phyloP scores from a whole-genome alignment of 1,140 invertebrate genomes.

The Drosophila nigrodunni region DNA sequence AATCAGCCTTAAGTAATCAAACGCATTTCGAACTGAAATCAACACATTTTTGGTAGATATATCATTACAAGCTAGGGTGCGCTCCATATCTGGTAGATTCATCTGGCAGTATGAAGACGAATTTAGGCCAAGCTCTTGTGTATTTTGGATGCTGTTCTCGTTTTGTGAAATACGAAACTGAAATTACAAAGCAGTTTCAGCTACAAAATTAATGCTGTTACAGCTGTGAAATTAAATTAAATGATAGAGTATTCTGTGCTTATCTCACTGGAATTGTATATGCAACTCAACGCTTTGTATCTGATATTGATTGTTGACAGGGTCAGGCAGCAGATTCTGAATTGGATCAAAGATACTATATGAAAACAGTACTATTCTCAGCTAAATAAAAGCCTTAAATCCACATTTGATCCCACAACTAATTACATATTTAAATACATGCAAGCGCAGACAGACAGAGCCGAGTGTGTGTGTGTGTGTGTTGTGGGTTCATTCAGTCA shows the following conservation, averaged over 20 bases:
- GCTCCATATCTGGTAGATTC: not conserved
- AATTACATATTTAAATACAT: constrained; percentile 59
- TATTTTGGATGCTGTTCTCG: constrained; percentile 25
- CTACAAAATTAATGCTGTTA: constrained; percentile 27
- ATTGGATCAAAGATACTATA: constrained; percentile 10
- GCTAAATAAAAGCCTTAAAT: constrained; percentile 37
- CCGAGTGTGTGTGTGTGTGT: not conserved
- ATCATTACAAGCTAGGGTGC: constrained; percentile 21
- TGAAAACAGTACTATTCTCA: constrained; percentile 13
- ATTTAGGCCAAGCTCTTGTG: constrained; percentile 39
- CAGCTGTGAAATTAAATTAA: constrained; percentile 37
- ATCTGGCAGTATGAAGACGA: not conserved
- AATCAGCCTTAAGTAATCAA: not conserved
- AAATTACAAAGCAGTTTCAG: constrained; percentile 27
- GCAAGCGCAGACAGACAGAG: constrained; percentile 21
- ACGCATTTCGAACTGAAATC: constrained; percentile 13
- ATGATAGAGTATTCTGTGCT: not conserved
- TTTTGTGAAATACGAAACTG: constrained; percentile 25
- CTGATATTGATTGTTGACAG: constrained; percentile 36
- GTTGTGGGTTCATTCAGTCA: constrained; percentile 27
- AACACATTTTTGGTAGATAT: constrained; percentile 3
- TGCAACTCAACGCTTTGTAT: not conserved
- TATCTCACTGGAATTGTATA: not conserved
- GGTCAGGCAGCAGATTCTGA: constrained; percentile 30
- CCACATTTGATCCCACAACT: constrained; percentile 31